Evolutionary conservation across 2,888 invertebrate species (phyloP), one percentile per base, ranked within the genome.

Genomic region (Tachina fera): DNA sequence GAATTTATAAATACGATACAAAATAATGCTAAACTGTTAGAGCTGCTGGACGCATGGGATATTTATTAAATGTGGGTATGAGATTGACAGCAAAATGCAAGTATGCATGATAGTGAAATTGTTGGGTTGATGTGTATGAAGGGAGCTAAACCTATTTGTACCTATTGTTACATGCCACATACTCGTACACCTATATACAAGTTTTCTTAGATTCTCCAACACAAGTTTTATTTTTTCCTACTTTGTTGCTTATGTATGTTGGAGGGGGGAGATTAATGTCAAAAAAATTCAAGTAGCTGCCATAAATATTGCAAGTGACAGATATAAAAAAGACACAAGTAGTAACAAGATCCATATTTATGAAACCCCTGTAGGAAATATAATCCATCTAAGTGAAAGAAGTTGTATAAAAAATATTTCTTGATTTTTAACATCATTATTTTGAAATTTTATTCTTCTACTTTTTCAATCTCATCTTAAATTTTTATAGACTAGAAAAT

Each of bases 241-340:
- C 72, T 43, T 47, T 72, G 31, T 65, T 67, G 39, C 61, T 78
- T 67, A 51, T 60, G 72, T 72, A 65, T 81, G 72, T 77, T 79
- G 31, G 31, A 6, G 31, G 31, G 31, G 31, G 53, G 72, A 77
- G 87, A 87, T 87, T 87, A 84, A 71, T 85, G 87, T 87, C 84
- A 84, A 83, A 81, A 80, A 74, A 82, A 82, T 56, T 84, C 72
- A 87, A 87, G 83, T 84, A 80, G 83, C 83, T 77, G 71, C 78
- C 81, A 85, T 87, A 87, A 87, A 87, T 87, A 87, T 79, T 83
- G 68, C 61, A 79, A 86, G 31, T 79, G 82, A 79, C 83, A 80
- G 72, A 76, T 79, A 72, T 72, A 72, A 31, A 83, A 22, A 74
- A 70, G 53, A 43, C 70, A 75, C 39, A 43, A 63, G 16, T 53